Percentiles rank a stretch among this genome's conserved stretches.
These are phyloP conservation scores for Pyxicephalus adspersus DNA, from an alignment of 2,113 vertebrate genomes.

Conservation along the genomic window DNA sequence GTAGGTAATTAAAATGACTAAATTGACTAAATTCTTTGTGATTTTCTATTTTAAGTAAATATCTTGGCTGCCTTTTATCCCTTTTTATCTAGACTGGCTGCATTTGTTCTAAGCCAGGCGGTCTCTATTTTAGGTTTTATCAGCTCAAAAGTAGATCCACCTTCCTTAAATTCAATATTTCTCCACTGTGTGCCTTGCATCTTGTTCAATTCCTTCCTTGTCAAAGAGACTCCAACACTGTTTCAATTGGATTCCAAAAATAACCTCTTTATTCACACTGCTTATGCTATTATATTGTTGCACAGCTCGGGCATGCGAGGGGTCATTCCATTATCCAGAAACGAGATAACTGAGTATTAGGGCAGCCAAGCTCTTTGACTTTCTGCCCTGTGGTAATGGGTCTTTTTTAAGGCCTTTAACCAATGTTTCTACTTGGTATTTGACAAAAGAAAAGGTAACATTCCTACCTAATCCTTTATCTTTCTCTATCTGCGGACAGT, in stretches of 20 bases:
- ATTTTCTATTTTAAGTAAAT: neutral
- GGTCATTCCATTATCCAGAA: constrained; percentile 84
- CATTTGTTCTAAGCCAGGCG: neutral
- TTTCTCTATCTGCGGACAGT: constrained; percentile 37
- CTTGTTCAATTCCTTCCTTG: constrained; percentile 71
- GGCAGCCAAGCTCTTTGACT: constrained; percentile 75
- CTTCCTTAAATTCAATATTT: constrained; percentile 67
- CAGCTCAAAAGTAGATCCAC: constrained; percentile 56
- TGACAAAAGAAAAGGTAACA: constrained; percentile 71
- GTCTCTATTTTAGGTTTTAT: neutral
- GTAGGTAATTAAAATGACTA: too few relatives aligned
- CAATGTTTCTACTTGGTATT: constrained; percentile 70
- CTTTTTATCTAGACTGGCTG: neutral
- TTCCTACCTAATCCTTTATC: constrained; percentile 64
- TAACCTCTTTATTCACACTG: constrained; percentile 80
- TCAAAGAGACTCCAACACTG: constrained; percentile 65
- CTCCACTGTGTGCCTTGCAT: constrained; percentile 64
- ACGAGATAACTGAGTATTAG: constrained; percentile 73
- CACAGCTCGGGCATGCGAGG: constrained; percentile 73
- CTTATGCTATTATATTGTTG: constrained; percentile 77
- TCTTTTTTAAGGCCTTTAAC: constrained; percentile 73
- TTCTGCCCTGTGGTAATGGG: constrained; percentile 68
- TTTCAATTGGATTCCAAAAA: constrained; percentile 82
- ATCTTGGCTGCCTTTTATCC: neutral
- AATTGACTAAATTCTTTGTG: too few relatives aligned